phyloP scores from a whole-genome alignment of 2,888 invertebrate genomes.

The Syrista parreyssii region DNA sequence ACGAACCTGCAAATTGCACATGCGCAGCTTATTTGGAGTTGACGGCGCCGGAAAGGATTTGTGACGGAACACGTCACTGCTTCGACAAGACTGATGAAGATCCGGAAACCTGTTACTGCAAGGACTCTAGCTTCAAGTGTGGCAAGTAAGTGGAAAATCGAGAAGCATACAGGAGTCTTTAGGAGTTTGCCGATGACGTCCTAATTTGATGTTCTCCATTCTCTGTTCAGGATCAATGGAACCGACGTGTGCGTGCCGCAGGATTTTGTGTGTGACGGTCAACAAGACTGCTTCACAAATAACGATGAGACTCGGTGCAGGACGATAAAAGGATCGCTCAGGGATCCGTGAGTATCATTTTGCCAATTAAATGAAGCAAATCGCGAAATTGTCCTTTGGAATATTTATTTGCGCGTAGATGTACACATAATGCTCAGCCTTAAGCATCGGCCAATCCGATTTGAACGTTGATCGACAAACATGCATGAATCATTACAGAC shows the following conservation, averaged over 20 bases:
- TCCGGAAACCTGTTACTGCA: slow-evolving; percentile 74
- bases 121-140: slow-evolving; percentile 68
- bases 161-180: background rate
- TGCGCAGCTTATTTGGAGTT: slow-evolving; percentile 77
- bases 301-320: slow-evolving; percentile 79
- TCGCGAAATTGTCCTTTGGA: background rate
- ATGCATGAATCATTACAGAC: slow-evolving; percentile 56
- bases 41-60: slow-evolving; percentile 77
- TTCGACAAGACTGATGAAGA: slow-evolving; percentile 82
- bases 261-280: slow-evolving; percentile 83
- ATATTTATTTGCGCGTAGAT: background rate
- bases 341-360: slow-evolving; percentile 48
- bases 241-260: slow-evolving; percentile 71
- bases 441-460: background rate
- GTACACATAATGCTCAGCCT: background rate
- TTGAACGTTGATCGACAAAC: background rate
- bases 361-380: background rate
- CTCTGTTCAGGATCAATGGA: slow-evolving; percentile 14
- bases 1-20: slow-evolving; percentile 75
- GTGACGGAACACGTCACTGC: slow-evolving; percentile 83
- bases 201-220: background rate
- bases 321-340: slow-evolving; percentile 63
- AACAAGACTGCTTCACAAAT: slow-evolving; percentile 77
- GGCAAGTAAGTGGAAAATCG: slow-evolving; percentile 62
- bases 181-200: background rate